A percentile compares a stretch with the other conserved stretches of the same genome.
These are phyloP conservation scores for Strongylocentrotus purpuratus DNA, from an alignment of 35 echinoderm and acorn worm species.

Conservation along the genomic window DNA sequence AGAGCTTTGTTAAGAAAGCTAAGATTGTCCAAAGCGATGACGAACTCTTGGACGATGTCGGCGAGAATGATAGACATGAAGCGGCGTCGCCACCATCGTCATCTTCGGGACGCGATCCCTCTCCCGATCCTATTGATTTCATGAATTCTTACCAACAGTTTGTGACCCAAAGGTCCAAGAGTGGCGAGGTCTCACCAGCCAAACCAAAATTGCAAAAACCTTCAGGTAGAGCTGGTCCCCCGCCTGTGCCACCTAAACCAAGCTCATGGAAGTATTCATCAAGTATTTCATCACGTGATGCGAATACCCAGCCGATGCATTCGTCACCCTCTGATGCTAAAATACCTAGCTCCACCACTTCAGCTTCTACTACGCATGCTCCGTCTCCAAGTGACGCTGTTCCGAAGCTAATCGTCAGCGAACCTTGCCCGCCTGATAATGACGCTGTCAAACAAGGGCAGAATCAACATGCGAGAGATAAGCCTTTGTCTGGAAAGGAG, in stretches of 20 bases:
- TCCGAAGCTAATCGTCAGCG: background rate
- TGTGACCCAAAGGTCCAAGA: background rate
- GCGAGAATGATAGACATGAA: background rate
- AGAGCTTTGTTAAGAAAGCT: constrained; percentile 36
- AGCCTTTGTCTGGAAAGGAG: background rate
- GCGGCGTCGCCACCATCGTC: background rate
- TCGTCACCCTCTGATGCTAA: background rate
- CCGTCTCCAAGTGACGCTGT: background rate
- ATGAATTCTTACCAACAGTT: constrained; percentile 20
- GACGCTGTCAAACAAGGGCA: background rate
- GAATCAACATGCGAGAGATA: constrained; percentile 9
- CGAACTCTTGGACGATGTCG: constrained; percentile 13
- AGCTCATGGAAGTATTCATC: background rate
- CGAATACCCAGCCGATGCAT: background rate
- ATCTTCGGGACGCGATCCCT: background rate
- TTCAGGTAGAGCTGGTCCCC: background rate
- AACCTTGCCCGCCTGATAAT: constrained; percentile 16
- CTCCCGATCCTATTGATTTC: background rate
- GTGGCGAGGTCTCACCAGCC: background rate
- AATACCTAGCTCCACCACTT: background rate
- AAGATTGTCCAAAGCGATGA: constrained; percentile 36
- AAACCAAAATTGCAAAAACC: background rate
- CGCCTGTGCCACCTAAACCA: background rate
- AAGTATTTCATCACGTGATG: background rate
- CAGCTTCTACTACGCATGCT: constrained; percentile 5